Evolutionary conservation across 2,797 vertebrate species (phyloP).

Genomic region (Gymnoscopelus microlampas): DNA sequence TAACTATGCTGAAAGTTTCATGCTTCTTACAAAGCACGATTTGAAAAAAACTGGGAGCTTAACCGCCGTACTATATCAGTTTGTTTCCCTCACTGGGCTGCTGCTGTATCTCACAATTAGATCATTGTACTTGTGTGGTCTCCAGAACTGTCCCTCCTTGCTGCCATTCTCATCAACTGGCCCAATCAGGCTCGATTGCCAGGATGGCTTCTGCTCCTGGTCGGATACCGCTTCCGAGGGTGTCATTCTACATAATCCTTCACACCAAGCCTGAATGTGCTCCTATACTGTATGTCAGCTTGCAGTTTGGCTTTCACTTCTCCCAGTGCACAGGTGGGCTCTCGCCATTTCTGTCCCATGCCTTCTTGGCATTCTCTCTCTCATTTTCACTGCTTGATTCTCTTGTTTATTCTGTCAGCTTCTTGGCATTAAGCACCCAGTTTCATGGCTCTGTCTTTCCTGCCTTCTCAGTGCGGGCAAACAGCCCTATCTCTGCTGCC

Average conservation of each 20-base stretch:
- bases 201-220: constrained; percentile 20
- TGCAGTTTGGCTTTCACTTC: constrained; percentile 23
- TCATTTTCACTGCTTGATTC: constrained; percentile 6
- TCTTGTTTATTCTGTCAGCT: constrained; percentile 52
- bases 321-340: constrained; percentile 43
- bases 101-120: no score
- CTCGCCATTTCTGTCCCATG: constrained; percentile 26
- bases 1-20: no score
- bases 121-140: no score
- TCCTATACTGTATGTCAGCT: constrained; percentile 14
- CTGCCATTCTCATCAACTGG: not conserved
- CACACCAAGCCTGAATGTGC: constrained; percentile 33
- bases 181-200: constrained; percentile 7
- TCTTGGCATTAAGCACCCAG: constrained; percentile 48
- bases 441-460: constrained; percentile 39
- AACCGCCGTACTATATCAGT: no score
- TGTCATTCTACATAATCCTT: constrained; percentile 48
- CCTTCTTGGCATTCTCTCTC: constrained; percentile 42
- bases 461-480: constrained; percentile 37
- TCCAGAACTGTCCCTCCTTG: not conserved
- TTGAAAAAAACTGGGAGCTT: no score
- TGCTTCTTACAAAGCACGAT: no score
- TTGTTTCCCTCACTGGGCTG: no score
- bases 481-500: constrained; percentile 37
- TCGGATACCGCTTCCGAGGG: constrained; percentile 38